Percentiles rank a stretch among this genome's conserved stretches.
Evolutionary conservation across 2,113 vertebrate genomes (phyloP).

Genomic region (human): DNA sequence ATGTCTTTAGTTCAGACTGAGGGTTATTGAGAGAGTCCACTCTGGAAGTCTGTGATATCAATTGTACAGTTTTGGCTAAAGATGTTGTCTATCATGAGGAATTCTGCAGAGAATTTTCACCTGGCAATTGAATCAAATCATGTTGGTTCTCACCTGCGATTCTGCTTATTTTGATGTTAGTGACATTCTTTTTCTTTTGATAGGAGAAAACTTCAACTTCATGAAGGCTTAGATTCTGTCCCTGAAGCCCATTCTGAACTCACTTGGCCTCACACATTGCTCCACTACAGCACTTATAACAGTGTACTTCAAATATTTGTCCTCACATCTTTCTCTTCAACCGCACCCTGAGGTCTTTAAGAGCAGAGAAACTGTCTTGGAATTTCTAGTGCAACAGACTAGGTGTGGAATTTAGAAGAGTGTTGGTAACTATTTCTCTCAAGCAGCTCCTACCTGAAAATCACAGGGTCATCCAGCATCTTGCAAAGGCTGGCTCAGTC

Average conservation of each 20-base stretch:
- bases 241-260: neutral
- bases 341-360: neutral
- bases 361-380: neutral
- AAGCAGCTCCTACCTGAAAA: neutral
- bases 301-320: neutral
- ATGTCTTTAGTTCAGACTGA: neutral
- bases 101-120: neutral
- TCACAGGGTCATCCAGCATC: neutral
- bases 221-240: neutral
- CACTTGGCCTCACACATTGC: neutral
- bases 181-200: neutral
- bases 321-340: neutral
- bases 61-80: neutral
- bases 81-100: neutral
- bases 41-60: neutral
- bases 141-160: neutral
- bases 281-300: neutral
- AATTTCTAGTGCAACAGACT: neutral
- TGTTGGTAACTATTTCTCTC: neutral
- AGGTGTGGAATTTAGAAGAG: neutral
- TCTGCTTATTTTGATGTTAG: neutral
- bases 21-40: neutral
- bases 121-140: neutral
- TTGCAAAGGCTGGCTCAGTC: neutral
- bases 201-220: neutral